phyloP scores from a whole-genome alignment of 2,113 vertebrate species.

The Sylvilagus bachmani region DNA sequence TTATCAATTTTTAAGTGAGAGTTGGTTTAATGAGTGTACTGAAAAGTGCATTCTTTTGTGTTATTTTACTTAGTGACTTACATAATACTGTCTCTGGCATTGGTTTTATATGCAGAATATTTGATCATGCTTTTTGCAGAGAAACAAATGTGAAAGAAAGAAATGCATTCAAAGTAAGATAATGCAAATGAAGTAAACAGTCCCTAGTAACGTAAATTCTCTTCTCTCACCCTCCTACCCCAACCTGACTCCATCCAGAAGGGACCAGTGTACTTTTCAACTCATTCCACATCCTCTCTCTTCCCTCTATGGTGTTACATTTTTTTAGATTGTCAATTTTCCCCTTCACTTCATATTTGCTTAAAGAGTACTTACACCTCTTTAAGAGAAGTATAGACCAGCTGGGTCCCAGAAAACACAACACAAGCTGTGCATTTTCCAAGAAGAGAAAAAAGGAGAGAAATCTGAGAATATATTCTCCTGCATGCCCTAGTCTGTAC shows the following conservation, averaged over 20 bases:
- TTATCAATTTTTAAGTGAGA: conserved; percentile 49
- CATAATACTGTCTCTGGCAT: neutral
- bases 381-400: neutral
- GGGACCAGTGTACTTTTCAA: fast-evolving
- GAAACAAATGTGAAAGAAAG: neutral
- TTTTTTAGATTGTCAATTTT: neutral
- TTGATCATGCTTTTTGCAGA: neutral
- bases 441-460: neutral
- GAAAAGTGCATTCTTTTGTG: neutral
- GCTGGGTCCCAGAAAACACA: neutral
- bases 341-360: neutral
- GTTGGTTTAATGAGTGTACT: neutral
- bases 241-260: neutral
- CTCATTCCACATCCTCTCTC: neutral
- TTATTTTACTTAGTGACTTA: conserved; percentile 53
- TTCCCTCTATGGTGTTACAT: neutral
- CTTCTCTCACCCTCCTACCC: neutral
- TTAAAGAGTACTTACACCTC: neutral
- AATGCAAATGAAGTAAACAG: neutral
- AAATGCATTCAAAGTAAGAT: neutral
- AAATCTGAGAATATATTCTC: neutral
- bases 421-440: neutral
- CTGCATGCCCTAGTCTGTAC: neutral
- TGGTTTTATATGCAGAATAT: conserved; percentile 13
- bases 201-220: neutral